Conservation (phyloP, 2,113 vertebrate genomes). For the Acrocephalus arundinaceus region DNA sequence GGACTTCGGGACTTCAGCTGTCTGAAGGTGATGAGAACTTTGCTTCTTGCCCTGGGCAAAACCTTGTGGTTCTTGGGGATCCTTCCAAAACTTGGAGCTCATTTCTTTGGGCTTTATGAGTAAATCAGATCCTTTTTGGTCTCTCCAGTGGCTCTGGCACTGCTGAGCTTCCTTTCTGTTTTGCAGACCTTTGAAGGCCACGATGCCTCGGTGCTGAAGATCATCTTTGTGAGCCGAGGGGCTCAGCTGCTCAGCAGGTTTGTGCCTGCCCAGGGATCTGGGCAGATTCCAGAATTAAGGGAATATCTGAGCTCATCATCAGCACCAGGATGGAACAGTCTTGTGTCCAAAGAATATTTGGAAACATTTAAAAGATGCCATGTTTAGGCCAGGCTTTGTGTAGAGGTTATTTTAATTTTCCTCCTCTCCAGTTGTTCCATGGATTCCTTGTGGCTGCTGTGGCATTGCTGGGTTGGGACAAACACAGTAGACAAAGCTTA, state of each 20-base stretch:
- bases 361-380: background rate
- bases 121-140: background rate
- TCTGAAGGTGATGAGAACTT: constrained; percentile 81
- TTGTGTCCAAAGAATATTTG: background rate
- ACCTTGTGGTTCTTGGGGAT: background rate
- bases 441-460: background rate
- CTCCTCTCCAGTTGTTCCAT: background rate
- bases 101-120: background rate
- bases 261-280: background rate
- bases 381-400: background rate
- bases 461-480: background rate
- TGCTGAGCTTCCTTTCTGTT: background rate
- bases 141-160: background rate
- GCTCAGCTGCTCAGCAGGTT: constrained; percentile 93
- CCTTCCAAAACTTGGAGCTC: background rate
- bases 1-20: constrained; percentile 91
- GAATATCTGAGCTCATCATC: background rate
- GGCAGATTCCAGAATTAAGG: background rate
- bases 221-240: constrained; percentile 89
- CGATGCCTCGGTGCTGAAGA: constrained; percentile 93
- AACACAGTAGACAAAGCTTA: rapidly evolving
- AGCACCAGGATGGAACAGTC: background rate
- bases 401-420: background rate
- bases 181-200: constrained; percentile 96
- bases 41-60: background rate